Percentiles rank a stretch among this genome's conserved stretches.
phyloP scores from a whole-genome alignment of 2,797 vertebrate genomes.

The Podarcis siculus region DNA sequence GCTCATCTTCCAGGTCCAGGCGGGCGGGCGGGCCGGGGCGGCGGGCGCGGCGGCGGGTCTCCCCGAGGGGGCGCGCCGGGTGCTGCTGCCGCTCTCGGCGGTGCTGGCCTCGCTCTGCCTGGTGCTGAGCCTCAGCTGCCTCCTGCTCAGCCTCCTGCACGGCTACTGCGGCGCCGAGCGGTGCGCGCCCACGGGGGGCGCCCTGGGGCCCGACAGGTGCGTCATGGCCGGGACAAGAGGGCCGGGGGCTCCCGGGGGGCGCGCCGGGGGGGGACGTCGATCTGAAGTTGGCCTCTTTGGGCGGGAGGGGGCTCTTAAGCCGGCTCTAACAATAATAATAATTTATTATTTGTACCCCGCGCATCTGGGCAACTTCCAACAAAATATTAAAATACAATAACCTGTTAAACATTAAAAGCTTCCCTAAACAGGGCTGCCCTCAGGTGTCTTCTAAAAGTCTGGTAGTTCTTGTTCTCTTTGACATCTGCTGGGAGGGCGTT shows the following conservation, averaged over 20 bases:
- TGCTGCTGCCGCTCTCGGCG: conserved; percentile 82
- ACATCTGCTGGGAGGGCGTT: no score
- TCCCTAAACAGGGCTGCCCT: no score
- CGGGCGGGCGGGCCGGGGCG: conserved; percentile 60
- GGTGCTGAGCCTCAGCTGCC: conserved; percentile 84
- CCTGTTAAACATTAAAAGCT: no score
- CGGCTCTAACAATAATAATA: no score
- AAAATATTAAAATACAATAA: no score
- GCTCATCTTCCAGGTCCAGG: conserved; percentile 88
- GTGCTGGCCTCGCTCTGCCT: conserved; percentile 86
- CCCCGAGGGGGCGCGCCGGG: conserved; percentile 72
- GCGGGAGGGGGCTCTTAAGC: no score
- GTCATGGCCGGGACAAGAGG: not conserved
- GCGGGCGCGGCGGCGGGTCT: conserved; percentile 58
- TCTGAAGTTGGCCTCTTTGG: no score
- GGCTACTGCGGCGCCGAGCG: conserved; percentile 86
- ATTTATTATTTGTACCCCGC: no score
- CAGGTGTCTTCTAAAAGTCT: no score
- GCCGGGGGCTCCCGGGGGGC: not conserved
- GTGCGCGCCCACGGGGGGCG: conserved; percentile 74
- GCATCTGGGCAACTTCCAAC: no score
- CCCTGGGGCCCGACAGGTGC: conserved; percentile 83
- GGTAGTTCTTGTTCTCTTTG: no score
- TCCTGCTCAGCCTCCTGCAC: conserved; percentile 88
- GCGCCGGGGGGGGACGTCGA: no score